Percentiles rank a stretch among this genome's conserved stretches.
Conservation (phyloP, 2,888 invertebrate species). For the Stegana nigrithorax region DNA sequence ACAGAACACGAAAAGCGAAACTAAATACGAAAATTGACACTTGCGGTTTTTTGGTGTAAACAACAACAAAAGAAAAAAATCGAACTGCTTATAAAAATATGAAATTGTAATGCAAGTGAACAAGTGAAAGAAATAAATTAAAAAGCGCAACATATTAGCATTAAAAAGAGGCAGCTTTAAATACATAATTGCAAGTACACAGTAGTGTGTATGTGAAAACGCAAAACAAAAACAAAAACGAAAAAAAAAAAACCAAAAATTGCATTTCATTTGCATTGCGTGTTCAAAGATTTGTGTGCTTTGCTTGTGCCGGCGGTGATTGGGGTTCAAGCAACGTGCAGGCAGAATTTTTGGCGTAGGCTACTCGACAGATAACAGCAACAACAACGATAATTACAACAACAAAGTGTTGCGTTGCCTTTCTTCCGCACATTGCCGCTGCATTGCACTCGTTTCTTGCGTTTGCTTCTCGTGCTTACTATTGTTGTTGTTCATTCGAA, state of each 20-base stretch:
- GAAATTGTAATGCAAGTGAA: neutral
- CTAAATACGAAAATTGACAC: no score
- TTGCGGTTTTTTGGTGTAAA: neutral
- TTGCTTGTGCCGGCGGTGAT: neutral
- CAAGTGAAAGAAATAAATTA: conserved; percentile 1
- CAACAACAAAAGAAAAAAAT: neutral
- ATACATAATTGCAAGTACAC: neutral
- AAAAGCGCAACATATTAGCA: neutral
- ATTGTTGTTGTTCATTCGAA: conserved; percentile 15
- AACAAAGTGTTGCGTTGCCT: neutral
- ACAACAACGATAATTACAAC: conserved; percentile 18
- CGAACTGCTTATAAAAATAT: neutral
- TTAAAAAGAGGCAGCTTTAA: neutral
- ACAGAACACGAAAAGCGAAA: no score
- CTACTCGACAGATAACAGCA: no score
- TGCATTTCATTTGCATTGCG: conserved; percentile 9
- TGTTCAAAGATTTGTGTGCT: neutral
- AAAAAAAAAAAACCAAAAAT: neutral
- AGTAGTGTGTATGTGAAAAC: neutral
- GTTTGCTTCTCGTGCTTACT: conserved; percentile 24
- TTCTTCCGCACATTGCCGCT: neutral
- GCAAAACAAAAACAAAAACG: neutral
- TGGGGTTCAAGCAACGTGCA: conserved; percentile 6
- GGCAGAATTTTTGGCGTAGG: conserved; percentile 25
- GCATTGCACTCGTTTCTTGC: neutral